phyloP scores from a whole-genome alignment of 2,113 vertebrate species.

The Halichoerus grypus region DNA sequence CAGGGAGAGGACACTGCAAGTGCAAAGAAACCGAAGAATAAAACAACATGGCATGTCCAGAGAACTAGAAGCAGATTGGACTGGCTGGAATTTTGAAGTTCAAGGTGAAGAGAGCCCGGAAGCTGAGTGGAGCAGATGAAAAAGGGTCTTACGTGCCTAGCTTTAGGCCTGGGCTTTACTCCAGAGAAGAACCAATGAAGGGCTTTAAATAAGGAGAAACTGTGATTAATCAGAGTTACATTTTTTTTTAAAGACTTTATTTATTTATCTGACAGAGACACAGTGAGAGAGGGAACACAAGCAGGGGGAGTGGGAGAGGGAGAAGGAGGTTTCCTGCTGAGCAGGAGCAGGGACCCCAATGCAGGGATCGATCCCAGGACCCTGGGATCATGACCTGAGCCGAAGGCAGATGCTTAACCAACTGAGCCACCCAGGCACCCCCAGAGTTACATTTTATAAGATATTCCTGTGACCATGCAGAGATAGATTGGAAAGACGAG shows the following conservation, averaged over 20 bases:
- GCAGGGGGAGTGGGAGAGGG: no score
- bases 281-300: no score
- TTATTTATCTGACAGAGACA: no score
- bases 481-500: neutral
- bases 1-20: neutral
- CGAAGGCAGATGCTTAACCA: no score
- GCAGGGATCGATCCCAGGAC: no score
- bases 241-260: neutral
- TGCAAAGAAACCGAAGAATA: neutral
- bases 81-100: neutral
- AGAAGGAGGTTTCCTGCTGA: no score
- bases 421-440: no score
- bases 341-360: no score
- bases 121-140: neutral
- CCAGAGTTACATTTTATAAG: neutral
- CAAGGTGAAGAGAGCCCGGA: neutral
- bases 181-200: neutral
- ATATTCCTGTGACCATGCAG: neutral
- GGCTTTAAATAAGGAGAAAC: neutral
- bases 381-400: no score
- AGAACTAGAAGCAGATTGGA: neutral
- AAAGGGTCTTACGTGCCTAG: neutral
- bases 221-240: neutral
- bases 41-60: neutral
- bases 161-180: neutral